A percentile compares a stretch with the other conserved stretches of the same genome.
phyloP scores from a whole-genome alignment of 2,888 invertebrate genomes.

The Marasmarcha lunaedactyla region DNA sequence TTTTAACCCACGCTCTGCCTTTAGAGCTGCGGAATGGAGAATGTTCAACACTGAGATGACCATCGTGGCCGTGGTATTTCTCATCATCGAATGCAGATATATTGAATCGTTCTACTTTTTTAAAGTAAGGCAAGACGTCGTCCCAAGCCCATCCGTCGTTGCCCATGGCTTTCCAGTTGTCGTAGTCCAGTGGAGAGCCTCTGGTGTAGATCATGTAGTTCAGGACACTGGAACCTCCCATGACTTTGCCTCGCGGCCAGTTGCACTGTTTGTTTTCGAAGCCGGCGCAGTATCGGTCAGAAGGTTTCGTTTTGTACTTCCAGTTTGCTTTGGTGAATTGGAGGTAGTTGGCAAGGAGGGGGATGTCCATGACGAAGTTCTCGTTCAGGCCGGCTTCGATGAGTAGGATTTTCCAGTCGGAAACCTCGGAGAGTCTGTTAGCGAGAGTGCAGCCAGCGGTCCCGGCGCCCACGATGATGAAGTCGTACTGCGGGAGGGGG shows the following conservation, averaged over 20 bases:
- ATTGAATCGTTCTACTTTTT: conserved; percentile 79
- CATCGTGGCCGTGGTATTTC: conserved; percentile 65
- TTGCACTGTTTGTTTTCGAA: conserved; percentile 81
- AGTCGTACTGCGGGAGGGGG: conserved; percentile 75
- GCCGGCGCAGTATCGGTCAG: conserved; percentile 77
- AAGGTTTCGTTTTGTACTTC: conserved; percentile 85
- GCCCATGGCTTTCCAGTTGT: conserved; percentile 79
- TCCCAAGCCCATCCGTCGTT: conserved; percentile 81
- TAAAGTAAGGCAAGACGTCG: conserved; percentile 80
- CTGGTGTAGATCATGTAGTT: conserved; percentile 87
- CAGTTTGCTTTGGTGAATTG: conserved; percentile 82
- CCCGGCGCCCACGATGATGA: conserved; percentile 83
- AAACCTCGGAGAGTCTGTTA: conserved; percentile 77
- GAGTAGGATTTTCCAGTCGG: conserved; percentile 75
- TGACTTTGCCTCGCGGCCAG: conserved; percentile 84
- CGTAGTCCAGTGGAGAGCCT: conserved; percentile 79
- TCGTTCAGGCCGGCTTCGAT: conserved; percentile 81
- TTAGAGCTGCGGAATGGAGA: conserved; percentile 61
- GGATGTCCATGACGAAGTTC: conserved; percentile 80
- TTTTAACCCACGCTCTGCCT: conserved; percentile 70
- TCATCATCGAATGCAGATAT: conserved; percentile 66
- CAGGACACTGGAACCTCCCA: conserved; percentile 84
- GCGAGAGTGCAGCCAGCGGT: conserved; percentile 84
- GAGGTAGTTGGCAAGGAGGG: conserved; percentile 77
- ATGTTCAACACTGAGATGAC: conserved; percentile 68